Evolutionary conservation across 2,113 vertebrate species (phyloP).

Genomic region (Vulpes lagopus): DNA sequence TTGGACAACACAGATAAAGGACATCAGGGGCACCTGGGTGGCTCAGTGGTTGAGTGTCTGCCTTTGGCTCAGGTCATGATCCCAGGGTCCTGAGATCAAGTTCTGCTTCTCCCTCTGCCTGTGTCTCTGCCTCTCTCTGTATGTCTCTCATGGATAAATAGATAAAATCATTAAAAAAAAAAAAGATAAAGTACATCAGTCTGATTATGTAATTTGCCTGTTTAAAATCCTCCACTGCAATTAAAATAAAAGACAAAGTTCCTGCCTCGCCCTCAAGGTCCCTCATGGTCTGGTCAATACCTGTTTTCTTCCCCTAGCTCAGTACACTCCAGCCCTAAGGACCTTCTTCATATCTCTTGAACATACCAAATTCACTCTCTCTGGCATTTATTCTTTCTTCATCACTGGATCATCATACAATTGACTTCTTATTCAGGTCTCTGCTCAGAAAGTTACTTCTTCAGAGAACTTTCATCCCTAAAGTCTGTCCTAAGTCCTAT

Average conservation of each 20-base stretch:
- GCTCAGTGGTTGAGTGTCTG: no score
- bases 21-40: neutral
- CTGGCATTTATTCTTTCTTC: neutral
- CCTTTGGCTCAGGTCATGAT: no score
- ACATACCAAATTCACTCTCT: neutral
- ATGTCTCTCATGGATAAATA: no score
- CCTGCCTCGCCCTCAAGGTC: neutral
- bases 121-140: no score
- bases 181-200: no score
- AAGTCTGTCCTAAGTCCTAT: neutral
- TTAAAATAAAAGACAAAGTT: neutral
- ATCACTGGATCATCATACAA: neutral
- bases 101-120: no score
- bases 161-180: no score
- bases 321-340: neutral
- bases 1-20: neutral
- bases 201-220: neutral
- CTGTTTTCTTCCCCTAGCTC: neutral
- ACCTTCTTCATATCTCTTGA: neutral
- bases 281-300: neutral
- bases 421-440: neutral
- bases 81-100: no score
- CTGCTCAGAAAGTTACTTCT: slow-evolving; percentile 17
- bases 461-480: neutral
- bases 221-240: slow-evolving; percentile 11